phyloP scores from a whole-genome alignment of 1,140 invertebrate genomes.

The Anastrepha ludens region DNA sequence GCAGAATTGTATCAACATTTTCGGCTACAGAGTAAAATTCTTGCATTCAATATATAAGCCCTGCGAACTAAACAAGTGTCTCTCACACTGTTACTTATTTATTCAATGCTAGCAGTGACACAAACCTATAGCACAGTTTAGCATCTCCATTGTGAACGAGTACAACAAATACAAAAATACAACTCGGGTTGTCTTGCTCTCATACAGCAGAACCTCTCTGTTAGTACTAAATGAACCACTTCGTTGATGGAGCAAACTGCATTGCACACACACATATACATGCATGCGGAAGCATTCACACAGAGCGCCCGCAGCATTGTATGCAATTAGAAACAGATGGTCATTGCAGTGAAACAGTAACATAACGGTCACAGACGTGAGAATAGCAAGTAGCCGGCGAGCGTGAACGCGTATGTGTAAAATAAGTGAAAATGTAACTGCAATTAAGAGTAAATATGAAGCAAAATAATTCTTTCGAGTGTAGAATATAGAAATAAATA shows the following conservation, averaged over 20 bases:
- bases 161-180: background rate
- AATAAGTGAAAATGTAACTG: background rate
- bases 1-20: no score
- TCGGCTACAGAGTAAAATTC: no score
- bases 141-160: background rate
- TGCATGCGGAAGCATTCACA: no score
- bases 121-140: background rate
- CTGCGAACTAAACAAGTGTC: background rate
- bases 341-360: conserved; percentile 2
- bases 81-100: background rate
- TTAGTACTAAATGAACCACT: background rate
- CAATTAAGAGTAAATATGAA: background rate
- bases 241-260: background rate
- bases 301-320: background rate
- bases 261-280: background rate
- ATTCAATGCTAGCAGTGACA: background rate
- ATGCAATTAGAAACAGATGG: conserved; percentile 31
- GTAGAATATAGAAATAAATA: background rate
- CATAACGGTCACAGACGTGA: conserved; percentile 25
- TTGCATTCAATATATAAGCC: no score
- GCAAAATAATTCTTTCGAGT: background rate
- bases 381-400: conserved; percentile 4
- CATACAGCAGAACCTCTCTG: no score
- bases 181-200: background rate
- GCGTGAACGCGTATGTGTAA: background rate